A percentile compares a stretch with the other conserved stretches of the same genome.
phyloP scores from a whole-genome alignment of 2,113 vertebrate genomes.

The Megaceryle maxima region DNA sequence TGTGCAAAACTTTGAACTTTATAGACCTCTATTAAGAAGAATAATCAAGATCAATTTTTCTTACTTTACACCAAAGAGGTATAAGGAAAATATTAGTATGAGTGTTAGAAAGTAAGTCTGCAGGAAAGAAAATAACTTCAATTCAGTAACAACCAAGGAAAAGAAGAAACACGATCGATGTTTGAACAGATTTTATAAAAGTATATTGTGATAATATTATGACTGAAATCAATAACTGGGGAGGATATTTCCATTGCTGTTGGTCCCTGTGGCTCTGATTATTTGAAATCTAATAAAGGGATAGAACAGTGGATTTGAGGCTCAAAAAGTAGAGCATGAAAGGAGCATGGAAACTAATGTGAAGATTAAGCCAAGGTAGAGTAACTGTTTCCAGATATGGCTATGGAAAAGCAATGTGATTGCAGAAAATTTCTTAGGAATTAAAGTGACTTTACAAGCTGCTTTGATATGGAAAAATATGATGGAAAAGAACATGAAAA shows the following conservation, averaged over 20 bases:
- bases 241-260: conserved; percentile 1
- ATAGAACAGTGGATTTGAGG: background rate
- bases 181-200: background rate
- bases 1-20: background rate
- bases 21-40: background rate
- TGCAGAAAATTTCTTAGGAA: conserved; percentile 18
- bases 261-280: background rate
- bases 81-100: background rate
- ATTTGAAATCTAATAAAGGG: conserved; percentile 10
- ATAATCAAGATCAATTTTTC: background rate
- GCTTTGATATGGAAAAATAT: background rate
- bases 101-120: background rate
- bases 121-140: background rate
- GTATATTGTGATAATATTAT: background rate
- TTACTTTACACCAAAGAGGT: background rate
- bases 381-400: background rate
- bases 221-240: background rate
- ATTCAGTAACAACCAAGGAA: background rate
- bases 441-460: conserved; percentile 4
- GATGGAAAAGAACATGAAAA: background rate
- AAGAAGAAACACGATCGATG: background rate
- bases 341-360: background rate
- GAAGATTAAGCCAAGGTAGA: background rate
- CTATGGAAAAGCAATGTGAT: background rate
- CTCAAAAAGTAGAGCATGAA: background rate